These are phyloP conservation scores for Euwallacea fornicatus DNA, from an alignment of 1,140 invertebrate species.

Conservation along the genomic window DNA sequence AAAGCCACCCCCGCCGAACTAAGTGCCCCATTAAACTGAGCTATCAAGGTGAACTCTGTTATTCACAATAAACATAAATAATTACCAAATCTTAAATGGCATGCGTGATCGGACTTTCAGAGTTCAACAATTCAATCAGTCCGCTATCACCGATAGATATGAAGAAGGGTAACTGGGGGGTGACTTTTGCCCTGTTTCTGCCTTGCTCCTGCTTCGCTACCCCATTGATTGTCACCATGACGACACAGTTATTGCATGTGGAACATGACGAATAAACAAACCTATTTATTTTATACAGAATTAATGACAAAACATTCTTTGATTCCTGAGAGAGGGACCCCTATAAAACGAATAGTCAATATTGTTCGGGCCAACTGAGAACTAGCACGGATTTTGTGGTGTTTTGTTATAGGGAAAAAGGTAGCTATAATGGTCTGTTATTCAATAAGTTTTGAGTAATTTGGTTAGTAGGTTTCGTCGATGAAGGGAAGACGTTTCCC, in stretches of 20 bases:
- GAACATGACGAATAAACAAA: conserved; percentile 46
- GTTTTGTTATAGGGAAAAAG: too few species aligned
- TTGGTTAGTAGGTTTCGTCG: not conserved
- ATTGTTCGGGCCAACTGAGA: conserved; percentile 9
- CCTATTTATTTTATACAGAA: conserved; percentile 39
- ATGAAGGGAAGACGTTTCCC: not conserved
- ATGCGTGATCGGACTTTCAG: conserved; percentile 7
- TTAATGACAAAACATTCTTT: conserved; percentile 46
- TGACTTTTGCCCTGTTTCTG: conserved; percentile 1
- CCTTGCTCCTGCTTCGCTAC: not conserved
- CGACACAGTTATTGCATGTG: conserved; percentile 40
- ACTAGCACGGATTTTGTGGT: conserved; percentile 7
- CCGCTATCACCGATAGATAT: not conserved
- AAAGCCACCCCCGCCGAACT: too few species aligned
- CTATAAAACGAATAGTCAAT: conserved; percentile 17
- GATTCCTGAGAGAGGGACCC: conserved; percentile 23
- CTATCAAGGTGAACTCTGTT: too few species aligned
- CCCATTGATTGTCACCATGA: conserved; percentile 43
- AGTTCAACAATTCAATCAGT: not conserved
- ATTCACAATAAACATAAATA: not conserved
- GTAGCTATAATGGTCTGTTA: not conserved
- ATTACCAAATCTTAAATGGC: conserved; percentile 1
- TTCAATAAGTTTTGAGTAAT: not conserved
- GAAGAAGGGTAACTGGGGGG: not conserved
- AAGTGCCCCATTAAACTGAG: too few species aligned